phyloP scores from a whole-genome alignment of 2,797 vertebrate species.

The Halcyon badia region DNA sequence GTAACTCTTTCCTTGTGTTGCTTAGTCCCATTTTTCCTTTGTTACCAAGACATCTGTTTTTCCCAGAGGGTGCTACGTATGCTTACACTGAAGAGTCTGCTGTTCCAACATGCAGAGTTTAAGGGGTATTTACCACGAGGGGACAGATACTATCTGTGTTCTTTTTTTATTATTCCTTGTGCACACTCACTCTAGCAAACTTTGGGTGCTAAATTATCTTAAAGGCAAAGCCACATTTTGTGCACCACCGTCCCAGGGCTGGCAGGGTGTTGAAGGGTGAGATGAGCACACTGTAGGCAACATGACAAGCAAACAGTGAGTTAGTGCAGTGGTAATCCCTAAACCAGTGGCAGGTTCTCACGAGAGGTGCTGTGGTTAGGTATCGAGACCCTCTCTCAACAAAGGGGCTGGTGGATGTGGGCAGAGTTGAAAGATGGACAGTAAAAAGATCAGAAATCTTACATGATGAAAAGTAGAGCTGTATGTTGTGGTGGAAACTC shows the following conservation, averaged over 20 bases:
- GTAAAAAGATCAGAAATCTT: neutral
- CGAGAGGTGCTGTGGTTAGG: neutral
- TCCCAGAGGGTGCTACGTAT: fast-evolving
- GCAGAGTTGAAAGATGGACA: neutral
- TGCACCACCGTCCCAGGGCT: neutral
- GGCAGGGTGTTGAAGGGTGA: neutral
- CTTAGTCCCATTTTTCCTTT: neutral
- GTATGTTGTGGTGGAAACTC: neutral
- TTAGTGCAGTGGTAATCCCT: neutral
- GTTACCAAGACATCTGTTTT: neutral
- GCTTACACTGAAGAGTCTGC: neutral
- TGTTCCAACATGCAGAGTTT: neutral
- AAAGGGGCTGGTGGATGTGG: neutral
- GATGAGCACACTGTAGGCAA: fast-evolving
- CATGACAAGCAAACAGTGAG: neutral
- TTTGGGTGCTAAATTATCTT: neutral
- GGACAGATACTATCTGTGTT: neutral
- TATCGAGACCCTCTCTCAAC: neutral
- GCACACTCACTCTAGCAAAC: neutral
- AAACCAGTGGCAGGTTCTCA: neutral
- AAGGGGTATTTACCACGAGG: neutral
- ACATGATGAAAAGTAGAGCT: neutral
- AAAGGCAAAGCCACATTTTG: neutral
- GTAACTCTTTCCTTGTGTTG: neutral
- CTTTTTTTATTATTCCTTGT: neutral